Evolutionary conservation across 2,888 invertebrate genomes (phyloP), one percentile per base, ranked within the genome.

Genomic region (Formica aserva): DNA sequence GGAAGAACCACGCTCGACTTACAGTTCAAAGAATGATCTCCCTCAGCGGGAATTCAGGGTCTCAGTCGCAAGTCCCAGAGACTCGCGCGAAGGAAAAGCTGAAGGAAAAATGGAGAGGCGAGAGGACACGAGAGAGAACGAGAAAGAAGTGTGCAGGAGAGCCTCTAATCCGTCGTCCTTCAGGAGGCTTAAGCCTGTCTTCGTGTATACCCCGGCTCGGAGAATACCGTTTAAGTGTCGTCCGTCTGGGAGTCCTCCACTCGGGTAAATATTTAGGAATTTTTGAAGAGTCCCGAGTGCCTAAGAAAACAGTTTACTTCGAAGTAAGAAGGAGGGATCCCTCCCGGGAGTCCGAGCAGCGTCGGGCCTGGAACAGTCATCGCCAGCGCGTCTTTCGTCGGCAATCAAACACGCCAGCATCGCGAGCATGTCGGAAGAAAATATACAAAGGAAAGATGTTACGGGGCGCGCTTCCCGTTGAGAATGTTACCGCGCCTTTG

Each of bases 211-310:
- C 82, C 84, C 83, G 85, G 52, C 89, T 78, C 85, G 87, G 82
- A 90, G 89, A 91, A 92, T 91, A 91, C 88, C 91, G 91, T 91
- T 92, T 91, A 92, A 91, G 91, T 90, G 87, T 89, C 87, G 89
- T 90, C 88, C 91, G 89, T 89, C 90, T 90, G 90, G 89, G 91
- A 87, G 87, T 87, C 91, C 87, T 89, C 88, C 88, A 91, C 88
- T 84, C 89, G 91, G 91, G 94, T 94, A 94, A 94, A 94, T 94
- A 94, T 94, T 94, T 94, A 92, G 92, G 91, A 94, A 94, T 93
- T 93, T 92, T 92, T 93, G 80, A 92, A 93, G 93, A 92, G 93
- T 86, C 86, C 90, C 92, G 91, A 94, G 92, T 93, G 92, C 94
- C 92, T 94, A 92, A 94, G 93, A 92, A 94, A 94, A 94, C 94